A percentile compares a stretch with the other conserved stretches of the same genome.
Evolutionary conservation across 2,113 vertebrate genomes (phyloP).

Genomic region (Periophthalmodon schlosseri): DNA sequence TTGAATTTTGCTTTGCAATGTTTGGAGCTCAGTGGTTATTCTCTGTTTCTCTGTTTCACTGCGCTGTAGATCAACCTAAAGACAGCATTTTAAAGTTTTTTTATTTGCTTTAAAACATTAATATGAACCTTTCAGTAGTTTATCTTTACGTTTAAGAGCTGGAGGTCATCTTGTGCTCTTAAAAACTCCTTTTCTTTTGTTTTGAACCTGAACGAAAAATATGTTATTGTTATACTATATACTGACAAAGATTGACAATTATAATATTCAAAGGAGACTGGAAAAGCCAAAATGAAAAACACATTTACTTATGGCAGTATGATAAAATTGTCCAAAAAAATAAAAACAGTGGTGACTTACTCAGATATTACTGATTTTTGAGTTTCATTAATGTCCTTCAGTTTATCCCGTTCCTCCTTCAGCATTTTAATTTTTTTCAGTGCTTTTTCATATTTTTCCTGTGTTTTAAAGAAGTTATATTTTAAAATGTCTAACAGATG

Average conservation of each 20-base stretch:
- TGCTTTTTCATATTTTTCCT: conserved; percentile 66
- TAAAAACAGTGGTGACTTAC: conserved; percentile 48
- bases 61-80: conserved; percentile 74
- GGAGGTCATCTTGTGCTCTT: conserved; percentile 54
- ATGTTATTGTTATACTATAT: background rate
- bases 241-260: background rate
- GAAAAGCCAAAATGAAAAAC: too few species aligned
- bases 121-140: background rate
- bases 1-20: conserved; percentile 10
- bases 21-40: conserved; percentile 54
- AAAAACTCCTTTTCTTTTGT: conserved; percentile 53
- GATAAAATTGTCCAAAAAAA: background rate
- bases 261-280: too few species aligned
- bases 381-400: conserved; percentile 23
- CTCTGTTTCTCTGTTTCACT: conserved; percentile 63
- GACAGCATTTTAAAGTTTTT: background rate
- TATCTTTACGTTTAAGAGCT: conserved; percentile 68
- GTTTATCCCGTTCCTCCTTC: conserved; percentile 51
- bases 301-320: too few species aligned
- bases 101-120: background rate
- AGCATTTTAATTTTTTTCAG: conserved; percentile 60
- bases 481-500: background rate
- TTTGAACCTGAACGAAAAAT: conserved; percentile 52
- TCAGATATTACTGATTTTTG: conserved; percentile 50
- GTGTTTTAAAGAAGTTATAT: background rate